phyloP scores from a whole-genome alignment of 2,888 invertebrate species.

The Tolmerus cingulatus region DNA sequence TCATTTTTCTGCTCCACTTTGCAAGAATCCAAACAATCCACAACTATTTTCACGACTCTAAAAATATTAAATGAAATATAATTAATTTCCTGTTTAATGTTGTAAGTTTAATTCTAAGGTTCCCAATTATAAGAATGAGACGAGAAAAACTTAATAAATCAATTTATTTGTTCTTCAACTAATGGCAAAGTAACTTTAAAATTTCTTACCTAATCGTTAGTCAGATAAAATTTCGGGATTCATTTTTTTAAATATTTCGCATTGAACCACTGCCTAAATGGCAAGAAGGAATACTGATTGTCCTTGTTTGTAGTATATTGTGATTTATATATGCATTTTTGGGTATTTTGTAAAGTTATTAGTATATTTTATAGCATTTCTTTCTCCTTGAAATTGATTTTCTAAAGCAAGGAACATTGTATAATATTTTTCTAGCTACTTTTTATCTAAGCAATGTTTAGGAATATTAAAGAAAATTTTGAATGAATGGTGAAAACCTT shows the following conservation, averaged over 20 bases:
- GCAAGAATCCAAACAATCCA: not conserved
- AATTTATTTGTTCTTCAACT: constrained; percentile 7
- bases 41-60: not conserved
- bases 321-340: not conserved
- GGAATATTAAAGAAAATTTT: not conserved
- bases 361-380: not conserved
- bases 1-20: not conserved
- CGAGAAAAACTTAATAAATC: not conserved
- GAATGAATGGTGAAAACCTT: not conserved
- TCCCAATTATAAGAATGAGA: not conserved
- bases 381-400: not conserved
- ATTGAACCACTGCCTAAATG: not conserved
- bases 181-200: constrained; percentile 8
- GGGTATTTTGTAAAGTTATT: not conserved
- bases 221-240: not conserved
- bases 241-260: not conserved
- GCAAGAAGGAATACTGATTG: constrained; percentile 1
- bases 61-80: not conserved
- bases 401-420: constrained; percentile 9
- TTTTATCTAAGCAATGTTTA: not conserved
- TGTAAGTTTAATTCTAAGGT: not conserved
- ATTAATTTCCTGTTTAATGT: not conserved
- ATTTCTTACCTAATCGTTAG: not conserved
- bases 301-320: constrained; percentile 18
- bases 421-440: constrained; percentile 1